These are phyloP conservation scores for Anas capensis DNA, from an alignment of 2,797 vertebrate genomes.

Conservation along the genomic window DNA sequence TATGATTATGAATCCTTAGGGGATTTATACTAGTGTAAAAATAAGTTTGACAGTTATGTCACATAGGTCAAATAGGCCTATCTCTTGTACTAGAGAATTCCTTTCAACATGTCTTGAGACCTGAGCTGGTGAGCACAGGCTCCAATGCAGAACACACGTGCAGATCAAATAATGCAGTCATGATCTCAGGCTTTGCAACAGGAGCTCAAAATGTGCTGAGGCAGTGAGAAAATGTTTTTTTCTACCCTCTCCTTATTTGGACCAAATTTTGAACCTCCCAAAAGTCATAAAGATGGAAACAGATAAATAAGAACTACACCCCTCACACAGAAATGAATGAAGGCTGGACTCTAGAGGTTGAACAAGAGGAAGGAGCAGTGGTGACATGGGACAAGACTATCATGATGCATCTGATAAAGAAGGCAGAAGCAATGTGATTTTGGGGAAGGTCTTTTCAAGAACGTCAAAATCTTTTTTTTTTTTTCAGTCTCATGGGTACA, in stretches of 20 bases:
- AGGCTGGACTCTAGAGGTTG: background rate
- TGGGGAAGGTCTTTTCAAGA: background rate
- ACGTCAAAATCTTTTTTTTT: background rate
- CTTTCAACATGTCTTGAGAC: background rate
- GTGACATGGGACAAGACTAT: background rate
- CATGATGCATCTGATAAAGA: background rate
- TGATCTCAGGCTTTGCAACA: background rate
- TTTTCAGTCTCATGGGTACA: background rate
- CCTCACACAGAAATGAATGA: background rate
- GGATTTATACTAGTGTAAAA: background rate
- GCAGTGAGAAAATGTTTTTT: background rate
- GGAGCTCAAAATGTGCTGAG: background rate
- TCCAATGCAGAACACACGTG: fast-evolving
- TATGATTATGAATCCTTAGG: background rate
- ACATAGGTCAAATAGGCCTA: background rate
- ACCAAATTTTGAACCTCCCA: background rate
- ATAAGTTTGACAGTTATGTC: background rate
- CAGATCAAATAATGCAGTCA: background rate
- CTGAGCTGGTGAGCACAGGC: background rate
- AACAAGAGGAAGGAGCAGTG: background rate
- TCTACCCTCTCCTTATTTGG: background rate
- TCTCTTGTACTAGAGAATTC: background rate
- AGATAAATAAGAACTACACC: background rate
- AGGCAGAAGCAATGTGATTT: background rate
- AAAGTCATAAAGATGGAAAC: background rate